phyloP scores from a whole-genome alignment of 2,113 vertebrate species.

The Neoarius graeffei region DNA sequence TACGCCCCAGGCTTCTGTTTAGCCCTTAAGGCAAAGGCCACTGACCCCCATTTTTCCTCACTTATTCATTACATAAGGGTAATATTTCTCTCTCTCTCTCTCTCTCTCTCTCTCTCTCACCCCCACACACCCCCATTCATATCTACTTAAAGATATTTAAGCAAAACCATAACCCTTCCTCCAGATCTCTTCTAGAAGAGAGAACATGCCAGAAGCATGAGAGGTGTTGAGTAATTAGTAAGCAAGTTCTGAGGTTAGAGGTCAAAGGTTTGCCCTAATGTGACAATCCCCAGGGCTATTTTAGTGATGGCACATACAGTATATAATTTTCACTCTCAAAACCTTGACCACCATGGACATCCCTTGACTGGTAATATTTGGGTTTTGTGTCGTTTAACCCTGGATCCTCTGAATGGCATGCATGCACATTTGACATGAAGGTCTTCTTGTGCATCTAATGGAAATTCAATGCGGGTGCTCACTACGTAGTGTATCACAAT shows the following conservation, averaged over 20 bases:
- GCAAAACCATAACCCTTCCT: conserved; percentile 52
- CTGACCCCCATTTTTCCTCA: conserved; percentile 37
- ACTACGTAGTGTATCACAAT: not conserved
- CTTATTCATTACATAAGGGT: conserved; percentile 25
- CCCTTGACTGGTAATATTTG: not conserved
- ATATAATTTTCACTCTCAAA: not conserved
- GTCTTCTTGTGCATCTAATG: not conserved
- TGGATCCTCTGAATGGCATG: not conserved
- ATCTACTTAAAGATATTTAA: conserved; percentile 22
- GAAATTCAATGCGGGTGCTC: not conserved
- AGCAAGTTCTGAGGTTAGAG: conserved; percentile 63
- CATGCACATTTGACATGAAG: not conserved
- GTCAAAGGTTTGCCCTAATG: conserved; percentile 54
- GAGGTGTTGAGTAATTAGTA: conserved; percentile 75
- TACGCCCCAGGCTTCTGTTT: conserved; percentile 36
- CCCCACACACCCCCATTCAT: conserved; percentile 7
- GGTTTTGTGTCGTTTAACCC: not conserved
- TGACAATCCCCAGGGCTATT: conserved; percentile 61
- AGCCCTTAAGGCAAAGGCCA: conserved; percentile 39
- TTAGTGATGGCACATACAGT: not conserved
- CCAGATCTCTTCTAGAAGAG: conserved; percentile 50
- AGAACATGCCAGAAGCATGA: conserved; percentile 65
- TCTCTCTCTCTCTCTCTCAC: not conserved
- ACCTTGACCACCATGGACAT: not conserved
- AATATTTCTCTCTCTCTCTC: not conserved